Evolutionary conservation across 2,888 invertebrate genomes (phyloP).

Genomic region (Ennomos fuscantarius): DNA sequence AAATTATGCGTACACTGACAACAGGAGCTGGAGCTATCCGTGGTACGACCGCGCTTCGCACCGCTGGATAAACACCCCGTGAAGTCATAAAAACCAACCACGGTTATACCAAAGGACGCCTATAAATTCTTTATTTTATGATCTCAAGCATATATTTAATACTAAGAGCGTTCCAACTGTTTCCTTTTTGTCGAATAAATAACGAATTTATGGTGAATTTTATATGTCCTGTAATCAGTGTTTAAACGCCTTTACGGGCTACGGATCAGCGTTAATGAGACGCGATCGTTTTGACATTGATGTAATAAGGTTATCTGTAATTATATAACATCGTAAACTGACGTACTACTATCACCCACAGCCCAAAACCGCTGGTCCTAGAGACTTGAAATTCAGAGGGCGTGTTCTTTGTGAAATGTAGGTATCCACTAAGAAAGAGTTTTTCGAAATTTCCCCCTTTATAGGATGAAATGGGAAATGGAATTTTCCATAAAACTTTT

Average conservation of each 20-base stretch:
- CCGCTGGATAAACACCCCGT: conserved; percentile 79
- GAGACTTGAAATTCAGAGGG: too few species aligned
- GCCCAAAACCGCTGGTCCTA: too few species aligned
- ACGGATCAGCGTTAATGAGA: conserved; percentile 53
- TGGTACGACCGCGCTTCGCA: conserved; percentile 69
- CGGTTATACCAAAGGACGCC: conserved; percentile 82
- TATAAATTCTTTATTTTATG: conserved; percentile 85
- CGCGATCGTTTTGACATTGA: conserved; percentile 52
- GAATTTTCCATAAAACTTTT: too few species aligned
- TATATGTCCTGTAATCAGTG: conserved; percentile 67
- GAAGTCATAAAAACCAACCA: conserved; percentile 80
- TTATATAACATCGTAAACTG: too few species aligned
- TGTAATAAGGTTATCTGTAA: conserved; percentile 59
- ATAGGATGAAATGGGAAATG: too few species aligned
- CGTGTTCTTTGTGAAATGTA: too few species aligned
- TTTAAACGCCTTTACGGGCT: conserved; percentile 59
- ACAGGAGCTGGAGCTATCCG: conserved; percentile 62
- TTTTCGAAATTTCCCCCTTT: too few species aligned
- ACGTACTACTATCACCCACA: too few species aligned
- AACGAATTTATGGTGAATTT: conserved; percentile 74
- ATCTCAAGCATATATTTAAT: conserved; percentile 81
- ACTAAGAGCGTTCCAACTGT: conserved; percentile 75
- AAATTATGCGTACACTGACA: conserved; percentile 60
- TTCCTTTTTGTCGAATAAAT: conserved; percentile 79
- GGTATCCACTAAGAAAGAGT: too few species aligned